Percentiles rank a stretch among this genome's conserved stretches.
These are phyloP conservation scores for Parazoanthus swiftii DNA, from an alignment of 92 coral and sea anemone genomes.

Conservation along the genomic window DNA sequence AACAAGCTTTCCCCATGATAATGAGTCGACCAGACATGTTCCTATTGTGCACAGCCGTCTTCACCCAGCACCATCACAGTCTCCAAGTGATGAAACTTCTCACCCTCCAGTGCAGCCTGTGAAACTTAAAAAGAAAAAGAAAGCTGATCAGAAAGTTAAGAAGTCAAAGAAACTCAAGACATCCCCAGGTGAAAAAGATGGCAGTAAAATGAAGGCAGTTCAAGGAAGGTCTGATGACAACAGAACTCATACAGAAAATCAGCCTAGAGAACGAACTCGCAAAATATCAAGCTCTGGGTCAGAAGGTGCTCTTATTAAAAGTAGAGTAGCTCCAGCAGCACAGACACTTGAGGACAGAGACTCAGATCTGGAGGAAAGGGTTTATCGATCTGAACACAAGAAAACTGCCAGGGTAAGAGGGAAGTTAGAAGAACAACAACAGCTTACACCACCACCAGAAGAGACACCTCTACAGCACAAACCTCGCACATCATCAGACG, in stretches of 20 bases:
- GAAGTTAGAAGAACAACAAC: background rate
- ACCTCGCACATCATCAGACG: slow-evolving; percentile 5
- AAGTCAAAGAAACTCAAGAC: slow-evolving; percentile 51
- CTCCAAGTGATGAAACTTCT: slow-evolving; percentile 56
- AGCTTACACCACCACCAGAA: slow-evolving; percentile 6
- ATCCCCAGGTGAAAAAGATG: slow-evolving; percentile 20
- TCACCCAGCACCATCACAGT: slow-evolving; percentile 73
- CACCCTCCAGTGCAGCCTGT: slow-evolving; percentile 58
- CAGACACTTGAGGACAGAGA: slow-evolving; percentile 2
- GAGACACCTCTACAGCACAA: background rate
- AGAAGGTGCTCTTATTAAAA: slow-evolving; percentile 19
- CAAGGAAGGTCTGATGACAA: slow-evolving; percentile 19
- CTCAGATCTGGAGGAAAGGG: slow-evolving; percentile 27
- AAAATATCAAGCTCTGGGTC: slow-evolving; percentile 39
- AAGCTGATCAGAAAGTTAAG: slow-evolving; percentile 62
- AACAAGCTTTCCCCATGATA: slow-evolving; percentile 52
- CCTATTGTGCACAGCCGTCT: slow-evolving; percentile 87
- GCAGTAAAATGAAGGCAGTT: background rate
- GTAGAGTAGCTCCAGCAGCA: slow-evolving; percentile 6
- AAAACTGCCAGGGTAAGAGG: background rate
- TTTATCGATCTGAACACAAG: background rate
- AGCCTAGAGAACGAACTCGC: slow-evolving; percentile 7
- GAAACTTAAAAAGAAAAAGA: slow-evolving; percentile 83
- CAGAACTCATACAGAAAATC: background rate
- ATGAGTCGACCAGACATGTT: slow-evolving; percentile 60